Percentiles rank a stretch among this genome's conserved stretches.
These are phyloP conservation scores for Aphidoletes aphidimyza DNA, from an alignment of 2,888 invertebrate species.

Conservation along the genomic window DNA sequence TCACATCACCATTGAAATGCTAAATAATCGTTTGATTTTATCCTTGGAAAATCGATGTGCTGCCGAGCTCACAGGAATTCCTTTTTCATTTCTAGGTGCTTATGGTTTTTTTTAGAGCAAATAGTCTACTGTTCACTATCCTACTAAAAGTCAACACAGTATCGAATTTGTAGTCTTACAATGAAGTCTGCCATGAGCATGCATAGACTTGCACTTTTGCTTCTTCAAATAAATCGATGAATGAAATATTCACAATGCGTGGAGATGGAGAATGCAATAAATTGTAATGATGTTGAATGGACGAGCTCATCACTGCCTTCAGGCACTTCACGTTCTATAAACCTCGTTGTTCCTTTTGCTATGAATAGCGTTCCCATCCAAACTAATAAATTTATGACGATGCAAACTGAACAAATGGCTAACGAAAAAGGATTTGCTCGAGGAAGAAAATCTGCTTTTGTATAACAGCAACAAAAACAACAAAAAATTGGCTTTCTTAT, in stretches of 20 bases:
- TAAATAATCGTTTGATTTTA: neutral
- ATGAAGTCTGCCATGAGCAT: no score
- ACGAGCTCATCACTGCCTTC: slow-evolving; percentile 19
- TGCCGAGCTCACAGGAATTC: neutral
- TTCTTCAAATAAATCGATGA: neutral
- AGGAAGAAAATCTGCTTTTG: neutral
- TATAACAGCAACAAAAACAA: neutral
- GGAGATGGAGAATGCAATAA: neutral
- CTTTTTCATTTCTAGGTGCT: neutral
- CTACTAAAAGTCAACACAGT: neutral
- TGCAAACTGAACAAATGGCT: neutral
- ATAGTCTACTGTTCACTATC: neutral
- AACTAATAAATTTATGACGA: slow-evolving; percentile 18
- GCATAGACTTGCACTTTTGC: slow-evolving; percentile 34
- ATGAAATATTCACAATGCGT: slow-evolving; percentile 24
- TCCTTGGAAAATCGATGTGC: neutral
- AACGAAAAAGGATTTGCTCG: neutral
- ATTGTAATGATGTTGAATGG: slow-evolving; percentile 7
- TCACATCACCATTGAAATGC: slow-evolving; percentile 3
- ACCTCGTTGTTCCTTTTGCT: neutral
- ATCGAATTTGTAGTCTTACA: neutral
- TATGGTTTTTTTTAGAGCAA: no score
- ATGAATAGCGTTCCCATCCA: slow-evolving; percentile 5
- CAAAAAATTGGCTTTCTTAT: no score
- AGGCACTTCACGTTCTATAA: neutral